phyloP scores from a whole-genome alignment of 2,797 vertebrate genomes.

The Melanogrammus aeglefinus region DNA sequence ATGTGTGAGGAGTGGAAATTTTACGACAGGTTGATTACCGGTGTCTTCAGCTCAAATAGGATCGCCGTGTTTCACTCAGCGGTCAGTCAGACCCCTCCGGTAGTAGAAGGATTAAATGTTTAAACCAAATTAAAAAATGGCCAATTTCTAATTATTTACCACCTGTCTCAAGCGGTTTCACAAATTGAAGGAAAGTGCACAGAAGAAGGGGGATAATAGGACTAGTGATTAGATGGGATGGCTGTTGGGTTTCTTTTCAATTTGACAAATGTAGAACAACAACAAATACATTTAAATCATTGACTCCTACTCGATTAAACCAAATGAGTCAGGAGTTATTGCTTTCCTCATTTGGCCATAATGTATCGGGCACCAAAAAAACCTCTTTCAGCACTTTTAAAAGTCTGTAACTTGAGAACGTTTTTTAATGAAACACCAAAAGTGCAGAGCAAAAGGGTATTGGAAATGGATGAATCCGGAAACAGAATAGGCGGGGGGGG shows the following conservation, averaged over 20 bases:
- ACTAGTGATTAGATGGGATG: neutral
- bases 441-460: neutral
- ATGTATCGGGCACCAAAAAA: neutral
- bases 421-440: neutral
- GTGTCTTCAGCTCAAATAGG: neutral
- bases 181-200: neutral
- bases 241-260: neutral
- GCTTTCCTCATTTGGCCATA: neutral
- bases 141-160: neutral
- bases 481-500: neutral
- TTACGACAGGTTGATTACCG: neutral
- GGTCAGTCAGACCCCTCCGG: neutral
- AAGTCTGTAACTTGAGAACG: neutral
- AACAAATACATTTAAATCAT: neutral
- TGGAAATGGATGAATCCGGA: slow-evolving; percentile 1
- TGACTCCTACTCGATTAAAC: neutral
- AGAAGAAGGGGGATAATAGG: neutral
- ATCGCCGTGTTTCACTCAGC: neutral
- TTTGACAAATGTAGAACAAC: neutral
- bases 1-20: neutral
- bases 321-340: neutral
- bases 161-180: neutral
- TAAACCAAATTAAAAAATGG: too few relatives aligned
- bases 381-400: neutral
- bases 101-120: too few relatives aligned